phyloP scores from a whole-genome alignment of 2,888 invertebrate species.

The Pammene aurita region DNA sequence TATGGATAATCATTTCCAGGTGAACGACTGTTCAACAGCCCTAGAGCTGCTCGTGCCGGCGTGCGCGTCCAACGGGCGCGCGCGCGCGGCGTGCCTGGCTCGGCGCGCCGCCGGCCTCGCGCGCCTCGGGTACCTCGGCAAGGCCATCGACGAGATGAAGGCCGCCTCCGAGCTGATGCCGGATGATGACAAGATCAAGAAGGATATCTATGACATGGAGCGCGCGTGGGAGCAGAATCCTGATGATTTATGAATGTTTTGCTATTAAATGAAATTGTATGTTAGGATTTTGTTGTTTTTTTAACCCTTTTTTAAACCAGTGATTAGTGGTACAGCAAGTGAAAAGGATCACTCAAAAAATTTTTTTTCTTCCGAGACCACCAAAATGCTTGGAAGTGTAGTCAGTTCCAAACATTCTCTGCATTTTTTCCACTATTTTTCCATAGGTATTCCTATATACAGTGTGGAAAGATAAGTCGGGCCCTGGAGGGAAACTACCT shows the following conservation, averaged over 20 bases:
- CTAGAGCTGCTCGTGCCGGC: constrained; percentile 89
- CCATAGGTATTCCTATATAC: too few species aligned
- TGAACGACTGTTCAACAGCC: constrained; percentile 85
- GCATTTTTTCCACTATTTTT: too few species aligned
- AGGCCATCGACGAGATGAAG: constrained; percentile 89
- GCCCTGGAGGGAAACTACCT: too few species aligned
- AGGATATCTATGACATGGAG: constrained; percentile 87
- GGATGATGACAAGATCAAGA: constrained; percentile 83
- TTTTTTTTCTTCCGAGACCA: too few species aligned
- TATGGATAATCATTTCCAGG: constrained; percentile 52
- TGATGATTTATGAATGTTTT: constrained; percentile 77
- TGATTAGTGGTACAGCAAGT: too few species aligned
- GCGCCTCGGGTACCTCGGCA: constrained; percentile 86
- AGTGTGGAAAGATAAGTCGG: too few species aligned
- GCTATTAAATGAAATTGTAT: too few species aligned
- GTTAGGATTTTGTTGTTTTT: too few species aligned
- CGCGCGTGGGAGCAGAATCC: constrained; percentile 91
- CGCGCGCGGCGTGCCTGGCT: constrained; percentile 88
- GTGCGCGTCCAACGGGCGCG: constrained; percentile 87
- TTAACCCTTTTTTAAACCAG: too few species aligned
- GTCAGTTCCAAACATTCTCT: too few species aligned
- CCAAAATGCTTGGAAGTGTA: too few species aligned
- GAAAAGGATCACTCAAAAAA: too few species aligned
- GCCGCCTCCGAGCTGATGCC: constrained; percentile 87
- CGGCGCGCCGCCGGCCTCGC: constrained; percentile 89